Evolutionary conservation across 2,113 vertebrate genomes (phyloP).

Genomic region (Turdus rufiventris): DNA sequence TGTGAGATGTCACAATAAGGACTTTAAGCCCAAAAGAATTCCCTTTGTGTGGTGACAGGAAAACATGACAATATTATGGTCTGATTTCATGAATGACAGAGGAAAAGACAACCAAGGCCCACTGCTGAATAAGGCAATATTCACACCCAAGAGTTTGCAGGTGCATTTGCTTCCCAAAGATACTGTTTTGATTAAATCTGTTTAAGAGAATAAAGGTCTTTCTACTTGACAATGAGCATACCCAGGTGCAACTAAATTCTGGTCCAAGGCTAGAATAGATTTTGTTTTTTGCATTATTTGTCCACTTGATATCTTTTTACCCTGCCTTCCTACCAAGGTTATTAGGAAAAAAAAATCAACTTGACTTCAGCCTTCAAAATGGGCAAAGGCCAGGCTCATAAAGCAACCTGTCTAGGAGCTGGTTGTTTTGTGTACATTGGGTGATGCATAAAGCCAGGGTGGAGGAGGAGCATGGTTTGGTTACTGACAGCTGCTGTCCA

Average conservation of each 20-base stretch:
- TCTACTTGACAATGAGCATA: background rate
- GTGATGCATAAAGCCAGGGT: background rate
- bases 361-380: background rate
- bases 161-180: background rate
- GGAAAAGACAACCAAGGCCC: background rate
- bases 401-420: background rate
- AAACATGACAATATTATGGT: background rate
- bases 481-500: conserved; percentile 40
- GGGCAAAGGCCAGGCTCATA: background rate
- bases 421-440: background rate
- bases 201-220: background rate
- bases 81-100: background rate
- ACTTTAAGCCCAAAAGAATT: background rate
- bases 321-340: background rate
- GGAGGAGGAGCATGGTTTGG: background rate
- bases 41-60: background rate
- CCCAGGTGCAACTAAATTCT: background rate
- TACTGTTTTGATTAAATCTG: background rate
- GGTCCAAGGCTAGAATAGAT: background rate
- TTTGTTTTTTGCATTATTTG: background rate
- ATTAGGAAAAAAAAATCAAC: background rate
- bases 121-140: background rate
- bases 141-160: background rate
- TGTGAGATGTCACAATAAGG: background rate
- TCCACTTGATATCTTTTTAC: background rate